A percentile compares a stretch with the other conserved stretches of the same genome.
Conservation (phyloP, 2,888 invertebrate species). For the Troides helena region DNA sequence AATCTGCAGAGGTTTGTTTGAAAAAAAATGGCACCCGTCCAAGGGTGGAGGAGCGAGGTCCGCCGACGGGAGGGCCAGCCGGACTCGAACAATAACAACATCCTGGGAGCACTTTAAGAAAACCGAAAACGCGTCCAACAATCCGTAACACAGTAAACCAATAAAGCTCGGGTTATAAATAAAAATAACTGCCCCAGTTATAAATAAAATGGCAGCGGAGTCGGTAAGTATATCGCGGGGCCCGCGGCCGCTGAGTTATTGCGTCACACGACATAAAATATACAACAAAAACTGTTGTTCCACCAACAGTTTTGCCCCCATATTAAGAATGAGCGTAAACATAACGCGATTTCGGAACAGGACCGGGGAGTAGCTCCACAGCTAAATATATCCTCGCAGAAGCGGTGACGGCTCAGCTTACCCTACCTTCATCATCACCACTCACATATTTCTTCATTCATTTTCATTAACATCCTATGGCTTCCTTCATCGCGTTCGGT, state of each 20-base stretch:
- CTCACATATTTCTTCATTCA: no score
- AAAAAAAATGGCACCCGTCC: conserved; percentile 9
- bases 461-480: no score
- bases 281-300: conserved; percentile 78
- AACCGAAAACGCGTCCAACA: conserved; percentile 60
- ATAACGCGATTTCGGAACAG: conserved; percentile 74
- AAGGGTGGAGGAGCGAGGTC: conserved; percentile 3
- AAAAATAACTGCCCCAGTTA: conserved; percentile 67
- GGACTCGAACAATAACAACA: conserved; percentile 34
- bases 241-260: conserved; percentile 70
- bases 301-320: conserved; percentile 79
- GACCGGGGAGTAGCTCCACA: conserved; percentile 49
- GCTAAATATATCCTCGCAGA: conserved; percentile 8
- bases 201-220: conserved; percentile 53
- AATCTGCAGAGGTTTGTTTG: not conserved
- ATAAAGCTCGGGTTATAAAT: conserved; percentile 55
- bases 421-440: no score
- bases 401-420: no score
- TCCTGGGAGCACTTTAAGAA: conserved; percentile 54
- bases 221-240: conserved; percentile 63
- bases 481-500: no score
- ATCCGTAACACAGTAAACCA: conserved; percentile 72
- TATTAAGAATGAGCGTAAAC: conserved; percentile 79
- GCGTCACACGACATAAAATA: conserved; percentile 79
- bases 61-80: conserved; percentile 38